Base-by-base conservation (phyloP, 1,140 invertebrate genomes). In the Drosophila aff. region DNA sequence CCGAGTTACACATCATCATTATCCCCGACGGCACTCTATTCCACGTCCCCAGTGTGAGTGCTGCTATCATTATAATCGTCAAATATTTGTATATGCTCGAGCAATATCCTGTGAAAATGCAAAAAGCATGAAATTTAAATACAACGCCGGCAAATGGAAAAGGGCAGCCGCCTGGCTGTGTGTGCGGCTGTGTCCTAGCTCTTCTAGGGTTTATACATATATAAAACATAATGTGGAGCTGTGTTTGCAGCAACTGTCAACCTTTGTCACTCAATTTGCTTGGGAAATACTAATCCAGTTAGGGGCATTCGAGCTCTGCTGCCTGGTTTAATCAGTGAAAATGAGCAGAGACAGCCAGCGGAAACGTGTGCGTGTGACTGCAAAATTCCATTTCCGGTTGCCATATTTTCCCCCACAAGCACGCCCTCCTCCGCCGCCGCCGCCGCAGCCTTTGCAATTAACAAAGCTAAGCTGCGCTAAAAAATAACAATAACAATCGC, bases 241-340 rank as follows among this genome's bases (percentile, higher is more conserved):
- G 58, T 79, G 69, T 64, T 69, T 73, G 71, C 80, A 76, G 63
- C 73, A 79, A 90, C 85, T 89, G 85, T 90, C 85, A 89, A 90
- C 85, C 85, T 89, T 81, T 89, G 85, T 89, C 85, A 89, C 78
- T 82, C 85, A 83, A 85, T 89, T 89, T 90, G 64, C 62, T 81
- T 89, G 81, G 76, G 85, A 89, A 90, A 89, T 89, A 80, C 81
- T 89, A 89, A 89, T 89, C 85, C 86, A 67, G 82, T 90, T 85
- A 90, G 82, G 71, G 50, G 68, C 65, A 60, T 61, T 77, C 46
- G 44, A 43, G 59, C 53, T 67, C 8, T 40, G 49, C 53, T 68
- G 80, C 76, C 65, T 82, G 55, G 72, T 80, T 87, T 87, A 87
- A 89, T 87, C 83, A 87, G 80, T 89, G 83, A 77, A 89, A 87